These are phyloP conservation scores for Amiota communis DNA, from an alignment of 2,888 invertebrate species.

Conservation along the genomic window DNA sequence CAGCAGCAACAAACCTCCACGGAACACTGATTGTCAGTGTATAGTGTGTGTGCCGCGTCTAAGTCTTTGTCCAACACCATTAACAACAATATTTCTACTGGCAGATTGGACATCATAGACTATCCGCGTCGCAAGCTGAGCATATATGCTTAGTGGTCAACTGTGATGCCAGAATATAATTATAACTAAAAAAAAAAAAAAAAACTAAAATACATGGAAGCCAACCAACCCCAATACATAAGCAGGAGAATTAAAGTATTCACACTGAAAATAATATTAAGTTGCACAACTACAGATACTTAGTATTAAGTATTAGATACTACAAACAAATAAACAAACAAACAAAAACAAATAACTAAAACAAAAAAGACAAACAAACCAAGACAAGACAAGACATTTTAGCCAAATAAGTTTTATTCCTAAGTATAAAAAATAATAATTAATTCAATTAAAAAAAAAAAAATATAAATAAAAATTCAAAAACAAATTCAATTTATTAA, in stretches of 20 bases:
- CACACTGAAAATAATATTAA: constrained; percentile 28
- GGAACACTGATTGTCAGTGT: constrained; percentile 64
- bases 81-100: constrained; percentile 7
- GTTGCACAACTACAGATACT: not conserved
- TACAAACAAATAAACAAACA: not conserved
- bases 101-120: not conserved
- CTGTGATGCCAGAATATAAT: constrained; percentile 63
- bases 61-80: not conserved
- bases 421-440: constrained; percentile 12
- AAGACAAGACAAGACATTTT: constrained; percentile 23
- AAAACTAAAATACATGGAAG: no score
- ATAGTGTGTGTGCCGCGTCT: constrained; percentile 40
- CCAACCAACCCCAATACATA: no score
- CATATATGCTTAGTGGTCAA: constrained; percentile 66
- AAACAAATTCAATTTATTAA: not conserved
- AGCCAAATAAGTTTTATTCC: constrained; percentile 12
- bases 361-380: constrained; percentile 13
- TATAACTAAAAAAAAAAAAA: no score
- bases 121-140: constrained; percentile 64
- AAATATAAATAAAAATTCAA: constrained; percentile 7
- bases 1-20: not conserved
- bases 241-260: constrained; percentile 1
- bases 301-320: constrained; percentile 1
- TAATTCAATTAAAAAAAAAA: not conserved
- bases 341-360: not conserved